Conservation (phyloP, 2,797 vertebrate genomes). For the Malurus splendens region DNA sequence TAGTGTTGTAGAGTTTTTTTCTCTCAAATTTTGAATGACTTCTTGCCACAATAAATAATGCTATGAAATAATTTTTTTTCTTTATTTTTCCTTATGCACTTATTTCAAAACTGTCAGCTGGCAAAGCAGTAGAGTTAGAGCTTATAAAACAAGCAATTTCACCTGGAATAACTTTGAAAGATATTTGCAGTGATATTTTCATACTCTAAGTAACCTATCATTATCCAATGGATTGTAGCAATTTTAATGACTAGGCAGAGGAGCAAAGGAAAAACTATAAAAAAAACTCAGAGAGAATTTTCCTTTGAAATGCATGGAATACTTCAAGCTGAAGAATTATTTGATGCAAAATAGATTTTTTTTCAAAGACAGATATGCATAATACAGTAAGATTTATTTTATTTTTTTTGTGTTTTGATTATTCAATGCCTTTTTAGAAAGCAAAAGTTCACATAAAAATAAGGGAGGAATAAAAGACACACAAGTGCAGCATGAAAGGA, state of each 20-base stretch:
- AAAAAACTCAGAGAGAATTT: neutral
- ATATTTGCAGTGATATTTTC: neutral
- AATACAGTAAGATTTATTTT: neutral
- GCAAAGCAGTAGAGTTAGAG: neutral
- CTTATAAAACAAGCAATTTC: neutral
- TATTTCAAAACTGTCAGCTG: neutral
- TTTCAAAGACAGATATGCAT: accelerated
- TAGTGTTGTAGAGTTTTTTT: neutral
- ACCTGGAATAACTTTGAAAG: neutral
- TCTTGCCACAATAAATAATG: neutral
- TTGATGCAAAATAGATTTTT: neutral
- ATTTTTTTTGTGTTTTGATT: neutral
- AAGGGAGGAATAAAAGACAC: neutral
- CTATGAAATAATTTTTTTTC: neutral
- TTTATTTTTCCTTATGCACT: neutral
- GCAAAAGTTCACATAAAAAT: neutral
- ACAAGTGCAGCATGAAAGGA: neutral
- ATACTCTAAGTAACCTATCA: neutral
- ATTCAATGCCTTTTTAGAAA: neutral
- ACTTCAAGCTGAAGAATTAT: neutral
- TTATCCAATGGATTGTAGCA: neutral
- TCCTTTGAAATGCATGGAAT: neutral
- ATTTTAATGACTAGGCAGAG: neutral
- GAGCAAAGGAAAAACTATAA: neutral
- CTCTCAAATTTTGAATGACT: neutral